phyloP scores from a whole-genome alignment of 2,888 invertebrate genomes.

The Eumacrocentrus americanus region DNA sequence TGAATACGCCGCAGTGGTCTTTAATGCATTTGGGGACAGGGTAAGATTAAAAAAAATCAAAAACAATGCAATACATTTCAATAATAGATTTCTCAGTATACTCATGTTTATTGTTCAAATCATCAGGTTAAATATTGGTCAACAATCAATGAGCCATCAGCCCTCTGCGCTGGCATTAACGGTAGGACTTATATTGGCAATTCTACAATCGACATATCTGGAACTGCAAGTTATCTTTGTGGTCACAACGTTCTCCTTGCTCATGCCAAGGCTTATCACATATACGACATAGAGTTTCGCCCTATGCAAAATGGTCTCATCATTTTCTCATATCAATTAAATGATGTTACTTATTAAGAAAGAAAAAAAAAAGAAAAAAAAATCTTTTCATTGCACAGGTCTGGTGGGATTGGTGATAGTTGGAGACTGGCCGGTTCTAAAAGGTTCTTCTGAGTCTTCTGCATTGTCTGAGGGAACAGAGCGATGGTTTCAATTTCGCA shows the following conservation, averaged over 20 bases:
- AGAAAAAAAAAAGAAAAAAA: conserved; percentile 16
- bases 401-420: conserved; percentile 68
- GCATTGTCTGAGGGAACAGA: conserved; percentile 66
- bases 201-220: conserved; percentile 60
- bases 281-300: conserved; percentile 68
- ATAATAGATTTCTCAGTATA: no score
- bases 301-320: conserved; percentile 64
- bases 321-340: no score
- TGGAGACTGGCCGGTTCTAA: conserved; percentile 64
- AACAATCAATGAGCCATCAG: conserved; percentile 78
- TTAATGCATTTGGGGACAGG: conserved; percentile 68
- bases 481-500: conserved; percentile 65
- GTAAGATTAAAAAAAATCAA: no score
- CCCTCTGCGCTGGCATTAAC: conserved; percentile 66
- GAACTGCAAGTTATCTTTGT: conserved; percentile 68
- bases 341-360: no score
- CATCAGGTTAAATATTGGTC: conserved; percentile 67
- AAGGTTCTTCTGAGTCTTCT: conserved; percentile 49
- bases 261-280: conserved; percentile 70
- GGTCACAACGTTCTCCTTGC: conserved; percentile 70
- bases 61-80: no score
- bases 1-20: conserved; percentile 69
- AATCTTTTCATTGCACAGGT: no score
- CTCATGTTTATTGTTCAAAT: background rate
- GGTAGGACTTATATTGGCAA: conserved; percentile 51